phyloP scores from a whole-genome alignment of 2,797 vertebrate species.

The Sphaeramia orbicularis region DNA sequence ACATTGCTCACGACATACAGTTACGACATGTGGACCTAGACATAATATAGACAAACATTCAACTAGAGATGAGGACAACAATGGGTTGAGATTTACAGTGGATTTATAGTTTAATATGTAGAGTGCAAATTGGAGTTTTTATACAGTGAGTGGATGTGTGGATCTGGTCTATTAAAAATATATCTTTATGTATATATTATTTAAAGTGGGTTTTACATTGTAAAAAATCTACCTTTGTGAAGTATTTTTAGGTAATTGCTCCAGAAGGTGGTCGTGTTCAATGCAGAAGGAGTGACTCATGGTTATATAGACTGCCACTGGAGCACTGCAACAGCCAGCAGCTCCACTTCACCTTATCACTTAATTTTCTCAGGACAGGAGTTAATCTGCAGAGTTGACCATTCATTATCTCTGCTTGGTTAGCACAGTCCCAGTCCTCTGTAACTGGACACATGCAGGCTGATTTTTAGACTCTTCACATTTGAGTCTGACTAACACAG shows the following conservation, averaged over 20 bases:
- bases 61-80: no score
- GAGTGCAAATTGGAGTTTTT: no score
- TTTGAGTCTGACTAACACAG: constrained; percentile 26
- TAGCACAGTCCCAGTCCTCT: constrained; percentile 55
- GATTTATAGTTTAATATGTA: no score
- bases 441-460: constrained; percentile 32
- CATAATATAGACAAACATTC: no score
- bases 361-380: constrained; percentile 48
- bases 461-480: constrained; percentile 6
- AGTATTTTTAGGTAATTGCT: constrained; percentile 24
- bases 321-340: constrained; percentile 29
- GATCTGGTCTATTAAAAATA: no score
- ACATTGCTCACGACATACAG: no score
- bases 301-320: constrained; percentile 13
- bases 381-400: constrained; percentile 63
- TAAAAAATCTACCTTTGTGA: not conserved
- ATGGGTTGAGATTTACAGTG: no score
- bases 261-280: constrained; percentile 3
- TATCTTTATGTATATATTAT: constrained; percentile 1
- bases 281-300: constrained; percentile 14
- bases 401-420: constrained; percentile 52
- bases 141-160: no score
- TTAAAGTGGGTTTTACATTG: no score
- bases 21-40: no score
- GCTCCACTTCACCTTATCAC: constrained; percentile 45